Evolutionary conservation across 2,113 vertebrate genomes (phyloP), one percentile per base, ranked within the genome.

Genomic region (Corythoichthys intestinalis): DNA sequence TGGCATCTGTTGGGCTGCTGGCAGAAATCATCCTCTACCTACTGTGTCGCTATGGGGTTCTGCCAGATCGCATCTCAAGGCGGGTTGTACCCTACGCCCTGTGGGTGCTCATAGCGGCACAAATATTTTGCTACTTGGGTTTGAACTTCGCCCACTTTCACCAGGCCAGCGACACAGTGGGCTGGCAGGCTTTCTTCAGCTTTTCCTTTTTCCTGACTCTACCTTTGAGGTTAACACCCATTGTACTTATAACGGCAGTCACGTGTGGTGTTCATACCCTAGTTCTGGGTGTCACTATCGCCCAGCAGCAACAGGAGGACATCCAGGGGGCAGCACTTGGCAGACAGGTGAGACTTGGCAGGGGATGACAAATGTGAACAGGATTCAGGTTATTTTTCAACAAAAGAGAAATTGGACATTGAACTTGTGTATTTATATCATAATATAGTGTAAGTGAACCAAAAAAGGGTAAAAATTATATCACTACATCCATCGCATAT

Each of bases 131-230:
- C 68, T 94, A 96, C 87, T 76, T 98, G 84, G 95, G 95, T 20
- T 86, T 98, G 81, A 94, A 92, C 91, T 97, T 94, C 28, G 89
- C 94, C 2, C 87, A 76, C 20, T 93, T 93, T 48, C 95, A 96
- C 14, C 93, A 96, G 52, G 93, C 94, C 85, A 94, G 95, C 0
- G 96, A 98, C 91, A 96, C 96, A 0, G 96, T 96, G 65, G 96
- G 96, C 72, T 98, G 96, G 96, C 96, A 96, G 82, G 93, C 94
- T 9, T 98, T 98, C 88, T 98, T 98, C 50, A 86, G 94, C 87
- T 98, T 98, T 85, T 95, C 95, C 70, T 95, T 94, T 85, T 98
- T 98, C 86, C 90, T 98, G 79, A 97, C 95, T 0, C 82, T 96
- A 80, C 96, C 96, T 0, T 83, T 98, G 74, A 92, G 94, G 61